Conservation (phyloP, 2,113 vertebrate species). For the Ameiurus melas region DNA sequence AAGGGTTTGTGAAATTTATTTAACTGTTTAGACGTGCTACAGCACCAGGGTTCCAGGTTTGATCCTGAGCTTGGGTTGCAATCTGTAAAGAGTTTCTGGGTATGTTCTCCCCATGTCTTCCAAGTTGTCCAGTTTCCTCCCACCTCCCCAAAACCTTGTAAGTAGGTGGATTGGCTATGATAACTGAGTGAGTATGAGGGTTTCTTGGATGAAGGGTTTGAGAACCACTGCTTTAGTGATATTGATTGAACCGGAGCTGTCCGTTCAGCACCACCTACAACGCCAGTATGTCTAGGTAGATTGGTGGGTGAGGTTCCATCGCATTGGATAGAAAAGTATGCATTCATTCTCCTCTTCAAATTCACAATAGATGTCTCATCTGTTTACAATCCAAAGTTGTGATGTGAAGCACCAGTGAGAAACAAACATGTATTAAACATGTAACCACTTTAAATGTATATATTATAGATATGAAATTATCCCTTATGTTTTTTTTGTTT, state of each 20-base stretch:
- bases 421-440: too few relatives aligned
- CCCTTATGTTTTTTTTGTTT: too few relatives aligned
- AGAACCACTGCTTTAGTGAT: neutral
- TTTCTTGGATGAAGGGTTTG: neutral
- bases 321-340: neutral
- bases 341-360: neutral
- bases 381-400: neutral
- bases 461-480: neutral
- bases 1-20: neutral
- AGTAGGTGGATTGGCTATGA: neutral
- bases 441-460: neutral
- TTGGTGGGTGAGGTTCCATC: neutral
- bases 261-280: conserved; percentile 13
- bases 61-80: neutral
- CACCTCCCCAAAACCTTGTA: neutral
- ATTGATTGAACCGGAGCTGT: neutral
- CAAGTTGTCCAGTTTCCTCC: neutral
- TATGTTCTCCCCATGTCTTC: neutral
- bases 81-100: neutral
- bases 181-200: neutral
- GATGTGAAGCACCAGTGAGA: neutral
- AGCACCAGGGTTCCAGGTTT: neutral
- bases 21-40: neutral
- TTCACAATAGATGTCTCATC: neutral
- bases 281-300: neutral